These are phyloP conservation scores for Stictocephala bisonia DNA, from an alignment of 2,888 invertebrate species.

Conservation along the genomic window DNA sequence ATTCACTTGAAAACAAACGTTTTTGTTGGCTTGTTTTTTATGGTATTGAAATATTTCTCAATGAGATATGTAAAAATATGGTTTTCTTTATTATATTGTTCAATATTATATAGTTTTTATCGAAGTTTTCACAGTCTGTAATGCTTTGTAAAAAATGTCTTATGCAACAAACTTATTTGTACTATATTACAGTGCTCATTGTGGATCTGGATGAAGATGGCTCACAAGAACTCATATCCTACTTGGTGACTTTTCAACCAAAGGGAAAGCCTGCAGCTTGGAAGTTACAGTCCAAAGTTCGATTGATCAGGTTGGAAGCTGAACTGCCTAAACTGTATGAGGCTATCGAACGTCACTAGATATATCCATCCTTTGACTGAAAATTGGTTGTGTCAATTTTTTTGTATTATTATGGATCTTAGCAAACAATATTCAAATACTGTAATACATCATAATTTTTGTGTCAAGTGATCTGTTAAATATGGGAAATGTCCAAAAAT, in stretches of 20 bases:
- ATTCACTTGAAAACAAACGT: not conserved
- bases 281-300: slow-evolving; percentile 75
- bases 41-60: not conserved
- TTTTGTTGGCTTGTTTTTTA: not conserved
- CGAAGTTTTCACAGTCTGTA: not conserved
- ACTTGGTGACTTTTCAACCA: slow-evolving; percentile 73
- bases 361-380: too few species aligned
- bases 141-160: not conserved
- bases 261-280: slow-evolving; percentile 64
- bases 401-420: too few species aligned
- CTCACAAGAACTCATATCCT: slow-evolving; percentile 81
- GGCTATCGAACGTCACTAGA: slow-evolving; percentile 58
- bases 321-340: slow-evolving; percentile 77
- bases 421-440: too few species aligned
- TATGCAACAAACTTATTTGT: slow-evolving; percentile 44
- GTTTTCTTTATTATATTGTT: not conserved
- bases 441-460: too few species aligned
- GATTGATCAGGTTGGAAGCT: slow-evolving; percentile 76
- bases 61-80: not conserved
- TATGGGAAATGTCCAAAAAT: too few species aligned
- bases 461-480: too few species aligned
- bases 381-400: too few species aligned
- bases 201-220: slow-evolving; percentile 81
- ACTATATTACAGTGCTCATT: slow-evolving; percentile 74
- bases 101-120: not conserved